phyloP scores from a whole-genome alignment of 1,140 invertebrate genomes.

The Apocrypta bakeri region DNA sequence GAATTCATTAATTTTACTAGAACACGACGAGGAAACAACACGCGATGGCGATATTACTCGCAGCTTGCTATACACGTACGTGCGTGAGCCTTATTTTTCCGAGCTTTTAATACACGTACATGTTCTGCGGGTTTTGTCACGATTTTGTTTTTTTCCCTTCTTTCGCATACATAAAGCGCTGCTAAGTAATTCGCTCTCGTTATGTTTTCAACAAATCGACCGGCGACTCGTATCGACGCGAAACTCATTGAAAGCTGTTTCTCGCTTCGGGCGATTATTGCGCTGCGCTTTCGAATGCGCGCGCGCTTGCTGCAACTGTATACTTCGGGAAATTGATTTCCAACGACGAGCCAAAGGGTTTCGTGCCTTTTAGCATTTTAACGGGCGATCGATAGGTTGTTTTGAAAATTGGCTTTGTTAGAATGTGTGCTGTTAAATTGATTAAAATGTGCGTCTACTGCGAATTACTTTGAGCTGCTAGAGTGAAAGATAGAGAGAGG shows the following conservation, averaged over 20 bases:
- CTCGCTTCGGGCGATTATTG: background rate
- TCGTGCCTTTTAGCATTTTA: slow-evolving; percentile 12
- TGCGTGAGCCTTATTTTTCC: slow-evolving; percentile 21
- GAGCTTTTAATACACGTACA: slow-evolving; percentile 16
- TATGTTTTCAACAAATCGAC: slow-evolving; percentile 31
- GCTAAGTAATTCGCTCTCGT: slow-evolving; percentile 44
- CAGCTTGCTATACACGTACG: background rate
- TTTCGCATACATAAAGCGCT: background rate
- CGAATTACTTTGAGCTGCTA: background rate
- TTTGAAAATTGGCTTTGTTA: background rate
- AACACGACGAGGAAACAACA: slow-evolving; percentile 1
- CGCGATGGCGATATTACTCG: slow-evolving; percentile 36
- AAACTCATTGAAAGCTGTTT: background rate
- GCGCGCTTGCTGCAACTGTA: too few species aligned
- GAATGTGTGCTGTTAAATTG: slow-evolving; percentile 12
- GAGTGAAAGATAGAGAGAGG: too few species aligned
- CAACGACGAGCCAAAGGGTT: background rate
- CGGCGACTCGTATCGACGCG: slow-evolving; percentile 1
- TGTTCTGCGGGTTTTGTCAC: background rate
- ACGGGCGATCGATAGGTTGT: slow-evolving; percentile 8
- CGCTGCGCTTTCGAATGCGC: background rate
- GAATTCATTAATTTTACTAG: slow-evolving; percentile 33
- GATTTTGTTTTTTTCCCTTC: background rate
- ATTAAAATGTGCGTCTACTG: slow-evolving; percentile 13
- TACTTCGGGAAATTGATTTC: slow-evolving; percentile 32